Percentiles rank a stretch among this genome's conserved stretches.
These are phyloP conservation scores for Dolichopus griseipennis DNA, from an alignment of 2,888 invertebrate genomes.

Conservation along the genomic window DNA sequence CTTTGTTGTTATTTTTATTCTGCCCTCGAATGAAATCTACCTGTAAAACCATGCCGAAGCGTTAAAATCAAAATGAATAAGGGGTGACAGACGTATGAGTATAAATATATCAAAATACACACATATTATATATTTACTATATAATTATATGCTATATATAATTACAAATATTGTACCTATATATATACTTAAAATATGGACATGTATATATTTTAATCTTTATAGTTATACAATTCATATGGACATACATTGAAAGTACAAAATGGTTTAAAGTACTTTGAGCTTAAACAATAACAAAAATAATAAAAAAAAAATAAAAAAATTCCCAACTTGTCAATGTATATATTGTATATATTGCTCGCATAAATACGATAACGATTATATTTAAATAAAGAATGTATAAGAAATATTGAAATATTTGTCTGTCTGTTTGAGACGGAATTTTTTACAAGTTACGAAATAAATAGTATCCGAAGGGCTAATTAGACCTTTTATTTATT, in stretches of 20 bases:
- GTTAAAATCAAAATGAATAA: neutral
- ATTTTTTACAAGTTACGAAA: too few relatives aligned
- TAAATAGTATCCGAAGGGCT: too few relatives aligned
- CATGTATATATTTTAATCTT: too few relatives aligned
- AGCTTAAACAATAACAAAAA: neutral
- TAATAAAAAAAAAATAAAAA: neutral
- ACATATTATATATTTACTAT: neutral
- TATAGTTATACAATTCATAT: too few relatives aligned
- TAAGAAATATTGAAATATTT: too few relatives aligned
- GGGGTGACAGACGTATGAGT: slow-evolving; percentile 6
- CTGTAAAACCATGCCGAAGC: slow-evolving; percentile 6
- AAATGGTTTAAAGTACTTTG: slow-evolving; percentile 2
- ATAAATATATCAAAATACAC: neutral
- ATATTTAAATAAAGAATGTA: neutral
- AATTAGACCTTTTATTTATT: too few relatives aligned
- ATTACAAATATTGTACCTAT: too few relatives aligned
- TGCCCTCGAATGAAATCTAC: slow-evolving; percentile 1
- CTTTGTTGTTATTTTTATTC: neutral
- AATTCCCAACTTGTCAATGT: neutral
- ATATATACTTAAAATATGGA: too few relatives aligned
- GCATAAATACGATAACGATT: neutral
- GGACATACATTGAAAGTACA: neutral
- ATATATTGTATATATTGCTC: neutral
- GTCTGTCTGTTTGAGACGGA: too few relatives aligned
- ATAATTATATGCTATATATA: neutral